Conservation (phyloP, 2,888 invertebrate genomes). For the Leucophenga montana region DNA sequence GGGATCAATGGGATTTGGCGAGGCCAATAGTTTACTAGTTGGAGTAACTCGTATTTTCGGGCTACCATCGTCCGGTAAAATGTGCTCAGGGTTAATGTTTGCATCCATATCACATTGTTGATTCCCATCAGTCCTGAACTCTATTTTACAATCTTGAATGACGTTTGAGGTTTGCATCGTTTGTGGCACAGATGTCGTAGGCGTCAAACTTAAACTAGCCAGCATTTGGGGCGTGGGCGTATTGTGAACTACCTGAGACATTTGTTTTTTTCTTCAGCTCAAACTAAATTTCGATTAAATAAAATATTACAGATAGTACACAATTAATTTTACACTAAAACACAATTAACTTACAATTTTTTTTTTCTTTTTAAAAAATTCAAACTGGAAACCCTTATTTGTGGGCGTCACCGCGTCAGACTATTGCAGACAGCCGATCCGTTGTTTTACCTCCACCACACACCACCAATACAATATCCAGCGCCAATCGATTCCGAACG, state of each 20-base stretch:
- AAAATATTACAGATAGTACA: background rate
- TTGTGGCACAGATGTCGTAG: conserved; percentile 48
- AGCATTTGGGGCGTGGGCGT: conserved; percentile 65
- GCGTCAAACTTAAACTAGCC: conserved; percentile 60
- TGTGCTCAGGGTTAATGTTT: too few relatives aligned
- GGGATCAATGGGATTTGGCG: conserved; percentile 57
- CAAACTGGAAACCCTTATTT: background rate
- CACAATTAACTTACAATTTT: background rate
- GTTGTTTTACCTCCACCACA: too few relatives aligned
- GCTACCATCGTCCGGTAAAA: conserved; percentile 19
- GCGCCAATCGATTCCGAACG: too few relatives aligned
- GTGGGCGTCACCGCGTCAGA: conserved; percentile 18
- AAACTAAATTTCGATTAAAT: background rate
- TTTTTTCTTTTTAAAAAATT: background rate
- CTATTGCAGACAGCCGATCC: too few relatives aligned
- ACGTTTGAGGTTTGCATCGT: conserved; percentile 40
- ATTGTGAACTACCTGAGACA: conserved; percentile 62
- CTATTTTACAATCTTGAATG: background rate
- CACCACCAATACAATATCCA: too few relatives aligned
- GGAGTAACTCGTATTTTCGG: conserved; percentile 65
- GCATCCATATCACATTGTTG: conserved; percentile 40
- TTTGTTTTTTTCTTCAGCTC: conserved; percentile 30
- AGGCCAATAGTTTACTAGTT: conserved; percentile 61
- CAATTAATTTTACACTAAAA: background rate
- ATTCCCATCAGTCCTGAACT: background rate